phyloP scores from a whole-genome alignment of 2,113 vertebrate species.

The Bombycilla garrulus region DNA sequence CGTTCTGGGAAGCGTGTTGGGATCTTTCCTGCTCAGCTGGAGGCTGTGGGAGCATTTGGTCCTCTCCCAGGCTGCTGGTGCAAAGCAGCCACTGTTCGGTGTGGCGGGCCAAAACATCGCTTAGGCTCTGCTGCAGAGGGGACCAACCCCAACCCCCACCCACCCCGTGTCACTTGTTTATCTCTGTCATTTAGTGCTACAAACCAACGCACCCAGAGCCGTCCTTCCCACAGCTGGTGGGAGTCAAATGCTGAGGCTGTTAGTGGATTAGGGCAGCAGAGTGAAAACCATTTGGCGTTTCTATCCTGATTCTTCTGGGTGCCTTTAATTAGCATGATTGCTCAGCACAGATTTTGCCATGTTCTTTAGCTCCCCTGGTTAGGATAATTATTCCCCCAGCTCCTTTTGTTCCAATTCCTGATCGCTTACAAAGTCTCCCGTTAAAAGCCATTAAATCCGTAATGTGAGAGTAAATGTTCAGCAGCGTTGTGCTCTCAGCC shows the following conservation, averaged over 20 bases:
- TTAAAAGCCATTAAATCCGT: slow-evolving; percentile 67
- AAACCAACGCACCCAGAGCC: neutral
- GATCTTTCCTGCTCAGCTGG: neutral
- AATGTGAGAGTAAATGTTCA: slow-evolving; percentile 21
- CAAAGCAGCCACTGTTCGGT: neutral
- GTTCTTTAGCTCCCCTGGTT: slow-evolving; percentile 49
- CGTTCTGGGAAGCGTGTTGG: neutral
- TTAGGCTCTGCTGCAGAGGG: neutral
- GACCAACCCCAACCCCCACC: neutral
- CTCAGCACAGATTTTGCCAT: neutral
- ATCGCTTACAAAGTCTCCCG: slow-evolving; percentile 60
- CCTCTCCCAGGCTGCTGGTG: neutral
- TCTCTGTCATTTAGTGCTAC: neutral
- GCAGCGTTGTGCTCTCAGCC: neutral
- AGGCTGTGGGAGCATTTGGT: neutral
- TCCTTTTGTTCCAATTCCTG: slow-evolving; percentile 65
- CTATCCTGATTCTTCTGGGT: slow-evolving; percentile 67
- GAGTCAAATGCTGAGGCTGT: slow-evolving; percentile 31
- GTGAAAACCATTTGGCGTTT: slow-evolving; percentile 65
- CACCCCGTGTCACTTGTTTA: neutral
- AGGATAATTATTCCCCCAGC: slow-evolving; percentile 56
- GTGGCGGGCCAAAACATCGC: neutral
- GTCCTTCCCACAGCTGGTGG: slow-evolving; percentile 46
- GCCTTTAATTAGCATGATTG: slow-evolving; percentile 71
- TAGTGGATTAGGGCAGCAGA: slow-evolving; percentile 61